These are phyloP conservation scores for Conopomorpha cramerella DNA, from an alignment of 1,140 invertebrate species.

Conservation along the genomic window DNA sequence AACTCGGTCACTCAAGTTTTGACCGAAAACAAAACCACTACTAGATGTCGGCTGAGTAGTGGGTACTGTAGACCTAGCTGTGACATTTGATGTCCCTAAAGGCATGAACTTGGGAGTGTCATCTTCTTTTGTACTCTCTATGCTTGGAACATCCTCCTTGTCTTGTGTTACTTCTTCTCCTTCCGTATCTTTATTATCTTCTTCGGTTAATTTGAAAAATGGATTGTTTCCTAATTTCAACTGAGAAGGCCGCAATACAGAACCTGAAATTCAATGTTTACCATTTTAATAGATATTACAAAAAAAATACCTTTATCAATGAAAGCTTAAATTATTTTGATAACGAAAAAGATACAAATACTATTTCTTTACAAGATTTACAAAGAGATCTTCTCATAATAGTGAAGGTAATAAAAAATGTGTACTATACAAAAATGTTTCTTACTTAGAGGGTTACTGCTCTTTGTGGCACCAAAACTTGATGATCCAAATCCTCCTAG, in stretches of 20 bases:
- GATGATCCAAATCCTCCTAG: constrained; percentile 43
- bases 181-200: constrained; percentile 15
- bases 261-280: constrained; percentile 20
- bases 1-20: constrained; percentile 86
- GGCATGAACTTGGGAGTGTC: constrained; percentile 54
- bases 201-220: constrained; percentile 33
- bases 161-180: constrained; percentile 12
- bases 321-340: not conserved
- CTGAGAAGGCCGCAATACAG: constrained; percentile 41
- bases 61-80: constrained; percentile 29
- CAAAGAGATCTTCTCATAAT: too few relatives aligned
- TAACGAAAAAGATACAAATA: not conserved
- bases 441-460: constrained; percentile 36
- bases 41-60: constrained; percentile 26
- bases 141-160: constrained; percentile 24
- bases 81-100: constrained; percentile 31
- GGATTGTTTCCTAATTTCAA: constrained; percentile 41
- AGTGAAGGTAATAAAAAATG: not conserved
- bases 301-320: not conserved
- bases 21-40: constrained; percentile 85
- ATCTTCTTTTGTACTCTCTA: constrained; percentile 22
- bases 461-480: constrained; percentile 30
- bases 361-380: too few relatives aligned
- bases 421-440: not conserved
- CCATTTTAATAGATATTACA: constrained; percentile 1